Percentiles rank a stretch among this genome's conserved stretches.
Evolutionary conservation across 1,140 invertebrate genomes (phyloP).

Genomic region (Chionoecetes opilio): DNA sequence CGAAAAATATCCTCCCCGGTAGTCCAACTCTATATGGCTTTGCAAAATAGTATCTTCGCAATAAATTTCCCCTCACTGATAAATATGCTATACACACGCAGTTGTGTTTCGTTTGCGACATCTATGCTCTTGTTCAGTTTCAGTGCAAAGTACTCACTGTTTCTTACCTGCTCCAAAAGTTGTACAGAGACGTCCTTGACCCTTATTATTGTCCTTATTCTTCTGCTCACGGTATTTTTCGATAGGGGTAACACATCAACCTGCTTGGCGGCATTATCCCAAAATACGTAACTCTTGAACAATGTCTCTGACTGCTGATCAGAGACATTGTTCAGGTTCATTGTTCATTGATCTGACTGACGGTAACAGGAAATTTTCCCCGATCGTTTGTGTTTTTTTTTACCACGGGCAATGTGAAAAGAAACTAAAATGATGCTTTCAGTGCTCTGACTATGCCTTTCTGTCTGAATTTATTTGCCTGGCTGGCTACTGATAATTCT

Average conservation of each 20-base stretch:
- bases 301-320: conserved; percentile 60
- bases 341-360: no score
- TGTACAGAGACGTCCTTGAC: conserved; percentile 43
- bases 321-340: neutral
- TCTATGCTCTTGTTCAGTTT: neutral
- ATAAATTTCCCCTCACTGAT: no score
- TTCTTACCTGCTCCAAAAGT: conserved; percentile 52
- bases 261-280: conserved; percentile 53
- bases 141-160: conserved; percentile 59
- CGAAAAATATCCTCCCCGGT: neutral
- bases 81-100: no score
- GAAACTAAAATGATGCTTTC: conserved; percentile 60
- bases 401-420: conserved; percentile 51
- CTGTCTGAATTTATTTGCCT: conserved; percentile 49
- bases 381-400: conserved; percentile 55
- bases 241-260: neutral
- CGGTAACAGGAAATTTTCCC: no score
- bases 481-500: conserved; percentile 38
- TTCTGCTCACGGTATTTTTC: conserved; percentile 47
- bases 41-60: neutral
- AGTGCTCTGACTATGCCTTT: neutral
- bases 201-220: conserved; percentile 1
- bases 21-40: neutral
- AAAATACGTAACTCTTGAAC: conserved; percentile 69
- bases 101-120: no score